A percentile compares a stretch with the other conserved stretches of the same genome.
Evolutionary conservation across 1,140 invertebrate species (phyloP).

Genomic region (Sminthurides bifidus): DNA sequence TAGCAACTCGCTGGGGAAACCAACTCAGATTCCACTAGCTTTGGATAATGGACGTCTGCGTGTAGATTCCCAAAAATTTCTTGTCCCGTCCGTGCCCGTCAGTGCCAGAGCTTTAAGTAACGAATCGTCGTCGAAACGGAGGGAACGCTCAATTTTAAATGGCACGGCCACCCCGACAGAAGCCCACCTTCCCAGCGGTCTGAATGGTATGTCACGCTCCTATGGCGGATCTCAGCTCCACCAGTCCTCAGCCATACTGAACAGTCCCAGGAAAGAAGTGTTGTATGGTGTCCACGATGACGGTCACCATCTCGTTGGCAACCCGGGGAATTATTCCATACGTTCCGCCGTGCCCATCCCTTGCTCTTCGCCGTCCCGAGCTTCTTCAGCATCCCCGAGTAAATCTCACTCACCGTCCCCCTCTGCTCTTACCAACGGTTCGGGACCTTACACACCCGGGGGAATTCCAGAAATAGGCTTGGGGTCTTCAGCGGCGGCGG

Average conservation of each 20-base stretch:
- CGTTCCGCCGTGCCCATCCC: constrained; percentile 28
- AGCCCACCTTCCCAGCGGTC: constrained; percentile 2
- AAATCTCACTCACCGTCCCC: constrained; percentile 15
- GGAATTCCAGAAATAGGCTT: constrained; percentile 9
- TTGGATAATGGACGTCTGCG: constrained; percentile 10
- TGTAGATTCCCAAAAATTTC: constrained; percentile 30
- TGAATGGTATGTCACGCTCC: constrained; percentile 11
- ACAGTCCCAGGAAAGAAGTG: constrained; percentile 26
- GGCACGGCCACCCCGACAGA: constrained; percentile 6
- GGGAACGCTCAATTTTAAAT: constrained; percentile 23
- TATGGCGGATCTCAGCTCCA: neutral
- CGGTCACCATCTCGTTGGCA: constrained; percentile 1
- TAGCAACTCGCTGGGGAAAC: constrained; percentile 11
- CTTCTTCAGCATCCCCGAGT: constrained; percentile 22
- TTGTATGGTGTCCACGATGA: constrained; percentile 22
- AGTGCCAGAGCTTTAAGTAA: constrained; percentile 9
- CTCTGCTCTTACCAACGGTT: neutral
- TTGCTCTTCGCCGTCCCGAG: constrained; percentile 24
- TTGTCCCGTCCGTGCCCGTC: constrained; percentile 29
- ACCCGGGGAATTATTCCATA: constrained; percentile 9
- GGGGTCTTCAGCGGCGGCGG: constrained; percentile 8
- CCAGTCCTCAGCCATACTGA: neutral
- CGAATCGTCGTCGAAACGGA: neutral
- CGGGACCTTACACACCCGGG: neutral
- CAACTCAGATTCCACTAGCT: constrained; percentile 1